Percentiles rank a stretch among this genome's conserved stretches.
phyloP scores from a whole-genome alignment of 2,797 vertebrate species.

The Tympanoctomys barrerae region DNA sequence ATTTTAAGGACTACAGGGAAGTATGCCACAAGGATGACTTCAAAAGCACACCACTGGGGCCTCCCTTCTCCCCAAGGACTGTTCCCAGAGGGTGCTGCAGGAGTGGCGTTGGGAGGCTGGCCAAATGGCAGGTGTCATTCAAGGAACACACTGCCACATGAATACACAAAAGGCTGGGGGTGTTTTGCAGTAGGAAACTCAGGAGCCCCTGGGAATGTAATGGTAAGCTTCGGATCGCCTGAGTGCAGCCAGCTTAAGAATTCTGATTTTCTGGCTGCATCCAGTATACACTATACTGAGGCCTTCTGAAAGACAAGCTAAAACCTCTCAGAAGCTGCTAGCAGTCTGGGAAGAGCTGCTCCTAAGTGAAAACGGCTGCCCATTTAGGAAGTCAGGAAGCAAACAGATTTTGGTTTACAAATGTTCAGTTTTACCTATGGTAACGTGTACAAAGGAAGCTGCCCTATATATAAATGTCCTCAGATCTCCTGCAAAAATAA shows the following conservation, averaged over 20 bases:
- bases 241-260: background rate
- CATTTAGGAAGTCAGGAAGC: background rate
- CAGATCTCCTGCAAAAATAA: background rate
- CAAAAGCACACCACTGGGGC: background rate
- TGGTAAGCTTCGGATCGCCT: background rate
- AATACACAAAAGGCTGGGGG: background rate
- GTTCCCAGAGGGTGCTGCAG: background rate
- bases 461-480: background rate
- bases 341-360: background rate
- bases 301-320: background rate
- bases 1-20: too few relatives aligned
- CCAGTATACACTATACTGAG: background rate
- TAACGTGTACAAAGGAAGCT: background rate
- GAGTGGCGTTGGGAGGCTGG: fast-evolving
- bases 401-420: background rate
- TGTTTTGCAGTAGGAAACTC: background rate
- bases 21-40: background rate
- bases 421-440: background rate
- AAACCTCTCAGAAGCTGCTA: background rate
- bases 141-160: background rate
- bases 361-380: background rate
- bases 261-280: background rate
- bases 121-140: background rate
- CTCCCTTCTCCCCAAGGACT: background rate
- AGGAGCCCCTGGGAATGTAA: background rate